Percentiles rank a stretch among this genome's conserved stretches.
These are phyloP conservation scores for Sipha flava DNA, from an alignment of 1,140 invertebrate genomes.

Conservation along the genomic window DNA sequence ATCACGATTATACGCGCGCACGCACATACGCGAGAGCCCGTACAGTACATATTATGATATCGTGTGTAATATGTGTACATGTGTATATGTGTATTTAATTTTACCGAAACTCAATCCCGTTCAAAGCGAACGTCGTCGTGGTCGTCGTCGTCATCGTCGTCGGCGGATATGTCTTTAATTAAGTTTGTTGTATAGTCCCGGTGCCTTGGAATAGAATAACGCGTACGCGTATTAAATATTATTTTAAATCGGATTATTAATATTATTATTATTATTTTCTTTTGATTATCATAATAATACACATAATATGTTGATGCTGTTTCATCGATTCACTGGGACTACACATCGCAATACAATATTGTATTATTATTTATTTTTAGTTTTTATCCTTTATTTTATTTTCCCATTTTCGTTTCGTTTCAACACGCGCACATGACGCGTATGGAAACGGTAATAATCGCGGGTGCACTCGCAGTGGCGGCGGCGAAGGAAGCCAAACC, in stretches of 20 bases:
- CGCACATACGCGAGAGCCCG: not conserved
- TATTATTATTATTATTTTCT: not conserved
- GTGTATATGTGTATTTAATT: not conserved
- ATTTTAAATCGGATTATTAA: not conserved
- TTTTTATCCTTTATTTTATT: too few relatives aligned
- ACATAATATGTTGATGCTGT: too few relatives aligned
- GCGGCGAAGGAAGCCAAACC: too few relatives aligned
- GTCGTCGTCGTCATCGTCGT: not conserved
- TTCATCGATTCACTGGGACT: too few relatives aligned
- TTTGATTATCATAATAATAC: not conserved
- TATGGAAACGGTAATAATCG: too few relatives aligned
- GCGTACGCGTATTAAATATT: not conserved
- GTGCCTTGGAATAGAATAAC: not conserved
- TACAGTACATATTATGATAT: not conserved
- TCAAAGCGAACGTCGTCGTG: not conserved
- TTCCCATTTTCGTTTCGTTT: too few relatives aligned
- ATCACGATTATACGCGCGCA: not conserved
- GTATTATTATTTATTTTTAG: too few relatives aligned
- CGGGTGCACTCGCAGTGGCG: too few relatives aligned
- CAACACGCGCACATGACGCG: too few relatives aligned
- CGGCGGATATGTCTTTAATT: slow-evolving; percentile 15
- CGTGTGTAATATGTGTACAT: not conserved
- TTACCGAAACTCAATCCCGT: slow-evolving; percentile 7
- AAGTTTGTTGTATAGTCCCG: not conserved
- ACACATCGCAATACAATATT: too few relatives aligned